Base-by-base conservation (phyloP, 2,797 vertebrate genomes). In the Meda fulgida region DNA sequence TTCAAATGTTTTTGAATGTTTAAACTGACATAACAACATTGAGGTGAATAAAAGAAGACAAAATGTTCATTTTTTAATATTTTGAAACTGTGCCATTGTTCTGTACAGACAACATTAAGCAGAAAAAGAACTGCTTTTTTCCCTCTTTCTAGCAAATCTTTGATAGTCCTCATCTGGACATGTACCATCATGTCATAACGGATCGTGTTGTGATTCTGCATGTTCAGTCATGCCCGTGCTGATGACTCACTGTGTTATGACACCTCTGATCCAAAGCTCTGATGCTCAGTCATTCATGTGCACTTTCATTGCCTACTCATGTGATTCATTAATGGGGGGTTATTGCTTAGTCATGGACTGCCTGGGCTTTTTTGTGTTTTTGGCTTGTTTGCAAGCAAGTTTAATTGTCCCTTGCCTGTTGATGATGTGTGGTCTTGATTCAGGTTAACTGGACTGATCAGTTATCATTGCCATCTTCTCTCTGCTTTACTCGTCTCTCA, bases 171-270 rank as follows among this genome's bases (percentile, higher is more conserved):
- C 75, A 81, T 63, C 63, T 78, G 46, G 63, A 51, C 65, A 46
- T 70, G 69, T 85, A 81, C 70, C 36, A 10, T 78, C 81, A 76
- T 82, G 84, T 86, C 76, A 88, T 76, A 84, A 81, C 75, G 43
- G 72, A 73, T 88, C n/a, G 55, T 73, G 88, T 72, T 83, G 79
- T 81, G 84, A 70, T 82, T 66, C 75, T 72, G 67, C 79, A 51
- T 51, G 71, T 78, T 75, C 34, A 58, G 70, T 67, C 38, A 29
- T 79, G 84, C 79, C 60, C n/a, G 46, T 83, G 55, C 55, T 66
- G 70, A 78, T 85, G 86, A 83, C n/a, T 87, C 82, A 66, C 60
- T 51, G 63, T 84, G 72, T 86, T 85, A 66, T 81, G 83, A 88
- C 87, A 83, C 51, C 58, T 87, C 84, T 85, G 80, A 81, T 85